Base-by-base conservation (phyloP, 2,888 invertebrate genomes). In the Lepidocyrtoides sp. region DNA sequence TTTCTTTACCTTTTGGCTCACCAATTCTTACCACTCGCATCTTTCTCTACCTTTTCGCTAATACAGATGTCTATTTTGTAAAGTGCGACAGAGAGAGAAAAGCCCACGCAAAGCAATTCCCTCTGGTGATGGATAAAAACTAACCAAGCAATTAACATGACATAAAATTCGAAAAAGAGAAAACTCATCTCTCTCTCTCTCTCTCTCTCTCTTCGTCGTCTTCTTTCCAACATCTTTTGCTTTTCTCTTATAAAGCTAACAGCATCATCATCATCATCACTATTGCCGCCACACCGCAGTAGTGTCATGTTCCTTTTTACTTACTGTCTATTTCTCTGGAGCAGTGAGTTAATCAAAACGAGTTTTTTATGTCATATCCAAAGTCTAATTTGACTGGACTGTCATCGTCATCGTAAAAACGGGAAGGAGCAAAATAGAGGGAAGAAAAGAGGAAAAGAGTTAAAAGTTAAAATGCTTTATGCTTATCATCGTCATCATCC, bases 111-210 rank as follows among this genome's bases (percentile, higher is more conserved):
- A 57, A 79, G 79, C 54, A 79, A 79, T 91, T 91, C 91, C 91
- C 91, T 84, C 88, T 89, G 84, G 84, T 69, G 48, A 57, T 87
- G 90, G 90, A 86, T 86, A 85, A 86, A 91, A 91, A 87, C 91
- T 91, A 91, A 91, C 91, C 86, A 87, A 91, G 86, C 91, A 91
- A 91, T 91, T 91, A 91, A 91, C 91, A 82, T 87, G 87, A 91
- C 86, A 89, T 82, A 87, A 91, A 91, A 91, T 91, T 91, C 44
- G 60, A 48, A 82, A n/a, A 86, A 85, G 77, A 66, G 87, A 75
- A 88, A 91, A 86, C 91, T 91, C 91, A 86, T 91, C 91, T 85
- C 36, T 48, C 41, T 5, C 88, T 44, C 12, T 44, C n/a, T 75
- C 41, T 83, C 32, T 77, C 77, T 51, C 29, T 36, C 41, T 69